A percentile compares a stretch with the other conserved stretches of the same genome.
phyloP scores from a whole-genome alignment of 2,888 invertebrate genomes.

The Clusia tigrina region DNA sequence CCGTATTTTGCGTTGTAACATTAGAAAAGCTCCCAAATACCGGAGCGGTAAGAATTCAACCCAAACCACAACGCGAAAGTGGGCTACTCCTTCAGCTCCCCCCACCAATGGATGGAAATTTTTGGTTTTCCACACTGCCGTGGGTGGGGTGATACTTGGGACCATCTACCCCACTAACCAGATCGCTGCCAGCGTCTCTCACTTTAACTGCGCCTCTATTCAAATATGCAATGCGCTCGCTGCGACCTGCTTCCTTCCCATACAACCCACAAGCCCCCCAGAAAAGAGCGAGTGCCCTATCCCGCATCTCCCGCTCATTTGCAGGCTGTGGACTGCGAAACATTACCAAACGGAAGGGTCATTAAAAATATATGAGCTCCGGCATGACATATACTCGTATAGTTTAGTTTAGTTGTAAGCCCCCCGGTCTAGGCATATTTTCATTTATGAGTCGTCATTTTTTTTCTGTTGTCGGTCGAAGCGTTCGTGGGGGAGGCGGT shows the following conservation, averaged over 20 bases:
- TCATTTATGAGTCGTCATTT: slow-evolving; percentile 53
- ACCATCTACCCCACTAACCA: no score
- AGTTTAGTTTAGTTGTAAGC: neutral
- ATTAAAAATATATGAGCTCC: slow-evolving; percentile 43
- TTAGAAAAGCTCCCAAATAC: slow-evolving; percentile 7
- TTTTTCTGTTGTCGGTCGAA: no score
- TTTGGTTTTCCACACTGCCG: slow-evolving; percentile 4
- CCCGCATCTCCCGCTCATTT: neutral
- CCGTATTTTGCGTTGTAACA: slow-evolving; percentile 27
- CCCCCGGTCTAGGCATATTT: slow-evolving; percentile 37
- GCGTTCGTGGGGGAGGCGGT: neutral
- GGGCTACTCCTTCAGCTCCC: slow-evolving; percentile 15
- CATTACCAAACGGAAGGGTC: slow-evolving; percentile 40
- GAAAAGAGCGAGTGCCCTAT: neutral
- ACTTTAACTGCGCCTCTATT: no score
- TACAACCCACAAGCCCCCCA: neutral
- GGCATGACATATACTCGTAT: slow-evolving; percentile 33
- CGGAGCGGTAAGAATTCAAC: neutral
- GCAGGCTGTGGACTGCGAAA: slow-evolving; percentile 2
- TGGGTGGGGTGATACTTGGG: no score
- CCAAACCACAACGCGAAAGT: slow-evolving; percentile 10
- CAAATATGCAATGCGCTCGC: no score
- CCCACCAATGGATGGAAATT: slow-evolving; percentile 12
- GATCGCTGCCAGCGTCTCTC: no score
- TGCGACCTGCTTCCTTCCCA: no score